Percentiles rank a stretch among this genome's conserved stretches.
These are phyloP conservation scores for Eueremaeus valkanovi DNA, from an alignment of 2,888 invertebrate species.

Conservation along the genomic window DNA sequence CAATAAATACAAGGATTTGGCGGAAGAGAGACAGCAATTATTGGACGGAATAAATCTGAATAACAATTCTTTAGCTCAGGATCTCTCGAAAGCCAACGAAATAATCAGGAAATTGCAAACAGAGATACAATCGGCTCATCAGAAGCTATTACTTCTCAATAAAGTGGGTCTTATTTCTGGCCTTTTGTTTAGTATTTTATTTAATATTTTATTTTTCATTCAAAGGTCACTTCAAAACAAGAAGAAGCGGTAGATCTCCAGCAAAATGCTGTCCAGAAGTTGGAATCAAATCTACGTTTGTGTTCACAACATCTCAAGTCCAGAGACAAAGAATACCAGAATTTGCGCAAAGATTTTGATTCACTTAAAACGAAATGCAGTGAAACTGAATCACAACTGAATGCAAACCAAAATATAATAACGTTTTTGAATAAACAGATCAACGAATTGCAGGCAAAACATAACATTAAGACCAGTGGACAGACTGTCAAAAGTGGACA, in stretches of 20 bases:
- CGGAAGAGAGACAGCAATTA: slow-evolving; percentile 29
- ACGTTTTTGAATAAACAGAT: slow-evolving; percentile 39
- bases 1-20: slow-evolving; percentile 4
- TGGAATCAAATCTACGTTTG: slow-evolving; percentile 31
- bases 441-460: slow-evolving; percentile 13
- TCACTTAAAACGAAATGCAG: slow-evolving; percentile 7
- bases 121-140: slow-evolving; percentile 33
- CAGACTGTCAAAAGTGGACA: background rate
- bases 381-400: slow-evolving; percentile 35
- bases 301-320: slow-evolving; percentile 36
- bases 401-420: slow-evolving; percentile 39
- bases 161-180: slow-evolving; percentile 11
- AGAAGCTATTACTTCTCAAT: slow-evolving; percentile 38
- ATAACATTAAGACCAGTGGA: background rate
- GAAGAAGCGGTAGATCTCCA: slow-evolving; percentile 38
- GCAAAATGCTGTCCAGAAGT: slow-evolving; percentile 30
- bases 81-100: slow-evolving; percentile 41
- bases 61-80: background rate
- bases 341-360: slow-evolving; percentile 24
- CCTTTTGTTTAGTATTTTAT: too few relatives aligned
- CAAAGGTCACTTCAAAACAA: slow-evolving; percentile 41
- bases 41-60: slow-evolving; percentile 8
- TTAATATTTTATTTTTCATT: background rate
- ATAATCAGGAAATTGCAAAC: slow-evolving; percentile 40
- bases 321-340: slow-evolving; percentile 38